These are phyloP conservation scores for Oedothorax gibbosus DNA, from an alignment of 1,140 invertebrate genomes.

Conservation along the genomic window DNA sequence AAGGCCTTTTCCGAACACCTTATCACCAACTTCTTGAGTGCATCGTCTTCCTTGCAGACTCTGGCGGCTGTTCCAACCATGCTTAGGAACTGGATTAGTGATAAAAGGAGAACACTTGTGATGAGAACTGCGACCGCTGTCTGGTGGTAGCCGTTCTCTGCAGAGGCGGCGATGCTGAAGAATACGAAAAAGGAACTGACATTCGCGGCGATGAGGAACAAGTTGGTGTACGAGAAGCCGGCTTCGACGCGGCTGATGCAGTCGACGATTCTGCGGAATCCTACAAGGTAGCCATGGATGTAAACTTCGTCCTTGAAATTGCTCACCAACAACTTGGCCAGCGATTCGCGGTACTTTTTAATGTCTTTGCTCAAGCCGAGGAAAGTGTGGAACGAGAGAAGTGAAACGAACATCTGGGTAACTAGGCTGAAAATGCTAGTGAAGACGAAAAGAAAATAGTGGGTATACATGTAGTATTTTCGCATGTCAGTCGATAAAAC, in stretches of 20 bases:
- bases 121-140: not conserved
- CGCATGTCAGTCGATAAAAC: not conserved
- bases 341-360: conserved; percentile 5
- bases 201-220: not conserved
- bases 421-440: not conserved
- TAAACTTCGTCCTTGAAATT: not conserved
- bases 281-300: not conserved
- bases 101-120: not conserved
- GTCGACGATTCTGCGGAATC: conserved; percentile 14
- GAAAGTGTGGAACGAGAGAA: conserved; percentile 1
- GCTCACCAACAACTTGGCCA: not conserved
- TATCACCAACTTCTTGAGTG: conserved; percentile 3
- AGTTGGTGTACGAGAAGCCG: not conserved
- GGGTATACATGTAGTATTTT: not conserved
- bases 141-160: not conserved
- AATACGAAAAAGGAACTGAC: conserved; percentile 20
- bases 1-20: conserved; percentile 2
- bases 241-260: not conserved
- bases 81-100: not conserved
- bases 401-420: not conserved
- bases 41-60: not conserved
- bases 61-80: not conserved
- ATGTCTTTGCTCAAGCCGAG: not conserved
- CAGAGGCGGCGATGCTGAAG: not conserved
- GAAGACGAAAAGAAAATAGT: not conserved